phyloP scores from a whole-genome alignment of 2,113 vertebrate genomes.

The Spilogale gracilis region DNA sequence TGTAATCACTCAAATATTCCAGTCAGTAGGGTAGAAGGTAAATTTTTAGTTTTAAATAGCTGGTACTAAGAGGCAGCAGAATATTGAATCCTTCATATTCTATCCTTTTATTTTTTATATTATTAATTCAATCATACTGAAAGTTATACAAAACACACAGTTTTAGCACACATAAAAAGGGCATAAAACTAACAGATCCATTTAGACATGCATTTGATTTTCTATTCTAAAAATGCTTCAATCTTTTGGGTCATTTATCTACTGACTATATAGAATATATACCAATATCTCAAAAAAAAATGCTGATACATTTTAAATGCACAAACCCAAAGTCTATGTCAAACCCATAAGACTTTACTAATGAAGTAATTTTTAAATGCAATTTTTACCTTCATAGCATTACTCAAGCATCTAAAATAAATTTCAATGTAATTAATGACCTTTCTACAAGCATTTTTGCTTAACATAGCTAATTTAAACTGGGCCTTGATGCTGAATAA shows the following conservation, averaged over 20 bases:
- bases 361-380: slow-evolving; percentile 41
- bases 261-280: background rate
- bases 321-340: slow-evolving; percentile 23
- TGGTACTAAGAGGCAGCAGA: background rate
- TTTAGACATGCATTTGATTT: slow-evolving; percentile 23
- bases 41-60: background rate
- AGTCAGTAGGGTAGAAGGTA: background rate
- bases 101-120: slow-evolving; percentile 24
- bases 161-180: background rate
- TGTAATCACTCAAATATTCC: slow-evolving; percentile 19
- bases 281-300: background rate
- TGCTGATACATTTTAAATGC: slow-evolving; percentile 45
- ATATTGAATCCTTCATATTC: background rate
- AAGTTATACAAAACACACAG: background rate
- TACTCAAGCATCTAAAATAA: slow-evolving; percentile 48
- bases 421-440: slow-evolving; percentile 51
- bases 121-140: slow-evolving; percentile 8
- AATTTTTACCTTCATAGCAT: slow-evolving; percentile 58
- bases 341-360: slow-evolving; percentile 41
- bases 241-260: background rate
- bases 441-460: slow-evolving; percentile 26
- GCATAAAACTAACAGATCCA: slow-evolving; percentile 32
- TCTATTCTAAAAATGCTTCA: slow-evolving; percentile 54
- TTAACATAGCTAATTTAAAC: slow-evolving; percentile 34
- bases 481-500: slow-evolving; percentile 17